Evolutionary conservation across 2,113 vertebrate genomes (phyloP).

Genomic region (Furnarius figulus): DNA sequence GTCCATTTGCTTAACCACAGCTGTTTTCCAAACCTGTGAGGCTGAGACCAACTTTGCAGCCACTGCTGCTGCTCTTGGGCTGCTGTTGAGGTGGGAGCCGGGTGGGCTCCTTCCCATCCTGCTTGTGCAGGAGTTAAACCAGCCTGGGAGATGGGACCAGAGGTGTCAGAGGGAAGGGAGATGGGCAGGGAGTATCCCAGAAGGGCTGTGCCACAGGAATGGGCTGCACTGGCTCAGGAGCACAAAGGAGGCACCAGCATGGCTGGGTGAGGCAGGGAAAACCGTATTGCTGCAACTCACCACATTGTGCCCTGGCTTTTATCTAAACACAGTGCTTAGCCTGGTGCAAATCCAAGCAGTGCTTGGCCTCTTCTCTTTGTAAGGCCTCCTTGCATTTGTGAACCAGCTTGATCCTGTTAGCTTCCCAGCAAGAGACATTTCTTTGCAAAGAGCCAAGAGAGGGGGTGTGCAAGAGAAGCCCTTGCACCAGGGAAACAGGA

Average conservation of each 20-base stretch:
- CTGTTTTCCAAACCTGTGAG: background rate
- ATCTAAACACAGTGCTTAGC: background rate
- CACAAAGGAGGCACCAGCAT: background rate
- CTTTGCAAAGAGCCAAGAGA: background rate
- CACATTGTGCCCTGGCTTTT: background rate
- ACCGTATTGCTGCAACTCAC: background rate
- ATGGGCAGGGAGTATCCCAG: background rate
- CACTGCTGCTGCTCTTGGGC: background rate
- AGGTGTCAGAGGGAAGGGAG: background rate
- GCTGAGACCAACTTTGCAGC: background rate
- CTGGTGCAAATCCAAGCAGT: slow-evolving; percentile 11
- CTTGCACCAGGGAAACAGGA: background rate
- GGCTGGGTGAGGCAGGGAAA: background rate
- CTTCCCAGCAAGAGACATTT: background rate
- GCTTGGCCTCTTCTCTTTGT: background rate
- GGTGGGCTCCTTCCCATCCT: background rate
- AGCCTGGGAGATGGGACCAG: background rate
- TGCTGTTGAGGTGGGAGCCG: background rate
- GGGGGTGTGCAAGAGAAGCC: background rate
- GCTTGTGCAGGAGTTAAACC: background rate
- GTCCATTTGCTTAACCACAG: background rate
- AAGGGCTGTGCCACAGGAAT: background rate
- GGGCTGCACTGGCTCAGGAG: background rate
- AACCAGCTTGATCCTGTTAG: background rate
- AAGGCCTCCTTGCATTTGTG: background rate